A percentile compares a stretch with the other conserved stretches of the same genome.
Evolutionary conservation across 1,140 invertebrate species (phyloP).

Genomic region (Zaprionus lachaisei): DNA sequence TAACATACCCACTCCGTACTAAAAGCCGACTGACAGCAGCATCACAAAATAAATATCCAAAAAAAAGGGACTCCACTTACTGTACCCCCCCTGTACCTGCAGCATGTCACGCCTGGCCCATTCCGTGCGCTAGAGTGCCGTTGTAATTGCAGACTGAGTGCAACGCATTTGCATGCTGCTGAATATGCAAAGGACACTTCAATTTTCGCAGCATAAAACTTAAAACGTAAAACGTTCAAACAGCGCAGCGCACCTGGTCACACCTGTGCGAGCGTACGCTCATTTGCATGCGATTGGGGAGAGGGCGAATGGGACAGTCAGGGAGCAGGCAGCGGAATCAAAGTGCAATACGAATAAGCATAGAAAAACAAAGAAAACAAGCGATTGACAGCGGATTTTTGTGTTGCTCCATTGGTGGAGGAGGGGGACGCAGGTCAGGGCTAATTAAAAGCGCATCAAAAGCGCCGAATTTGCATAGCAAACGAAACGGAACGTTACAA

Average conservation of each 20-base stretch:
- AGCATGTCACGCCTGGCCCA: conserved; percentile 1
- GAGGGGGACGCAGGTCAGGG: conserved; percentile 21
- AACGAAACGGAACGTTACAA: conserved; percentile 67
- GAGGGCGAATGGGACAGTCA: conserved; percentile 13
- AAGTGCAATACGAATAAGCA: conserved; percentile 64
- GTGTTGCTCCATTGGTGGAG: conserved; percentile 21
- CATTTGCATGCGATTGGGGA: conserved; percentile 68
- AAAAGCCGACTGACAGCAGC: conserved; percentile 1
- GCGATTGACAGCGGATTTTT: conserved; percentile 70
- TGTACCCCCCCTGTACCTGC: neutral
- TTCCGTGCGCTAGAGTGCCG: conserved; percentile 15
- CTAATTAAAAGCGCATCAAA: conserved; percentile 78
- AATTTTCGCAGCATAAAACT: conserved; percentile 69
- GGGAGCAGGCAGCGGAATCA: conserved; percentile 43
- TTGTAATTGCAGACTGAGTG: conserved; percentile 66
- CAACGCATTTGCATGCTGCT: conserved; percentile 71
- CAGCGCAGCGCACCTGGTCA: conserved; percentile 35
- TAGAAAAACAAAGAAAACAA: conserved; percentile 62
- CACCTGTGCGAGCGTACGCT: conserved; percentile 40
- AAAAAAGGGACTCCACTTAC: neutral
- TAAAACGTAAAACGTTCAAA: conserved; percentile 71
- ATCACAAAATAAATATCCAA: conserved; percentile 9
- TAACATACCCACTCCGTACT: neutral
- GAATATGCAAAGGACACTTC: conserved; percentile 69
- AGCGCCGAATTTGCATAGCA: conserved; percentile 72